Percentiles rank a stretch among this genome's conserved stretches.
phyloP scores from a whole-genome alignment of 2,797 vertebrate species.

The Halcyon badia region DNA sequence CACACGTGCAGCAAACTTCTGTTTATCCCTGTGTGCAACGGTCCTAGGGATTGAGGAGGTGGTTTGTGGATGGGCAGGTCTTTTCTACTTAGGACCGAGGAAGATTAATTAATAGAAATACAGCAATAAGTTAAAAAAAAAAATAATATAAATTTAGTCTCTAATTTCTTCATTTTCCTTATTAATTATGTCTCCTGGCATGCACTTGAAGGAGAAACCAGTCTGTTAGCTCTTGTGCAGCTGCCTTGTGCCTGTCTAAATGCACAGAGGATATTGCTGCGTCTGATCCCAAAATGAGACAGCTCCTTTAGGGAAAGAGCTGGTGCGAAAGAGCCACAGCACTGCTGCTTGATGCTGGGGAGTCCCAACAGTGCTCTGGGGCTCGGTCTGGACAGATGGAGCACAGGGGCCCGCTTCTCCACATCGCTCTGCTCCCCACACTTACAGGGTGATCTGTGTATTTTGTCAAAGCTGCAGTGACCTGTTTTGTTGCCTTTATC shows the following conservation, averaged over 20 bases:
- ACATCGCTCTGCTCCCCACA: fast-evolving
- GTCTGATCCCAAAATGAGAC: not conserved
- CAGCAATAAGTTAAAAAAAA: not conserved
- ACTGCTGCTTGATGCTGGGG: not conserved
- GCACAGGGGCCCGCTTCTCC: not conserved
- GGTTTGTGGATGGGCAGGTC: not conserved
- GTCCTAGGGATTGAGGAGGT: not conserved
- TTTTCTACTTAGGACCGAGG: not conserved
- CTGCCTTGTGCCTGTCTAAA: not conserved
- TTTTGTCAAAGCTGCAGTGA: not conserved
- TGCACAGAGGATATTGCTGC: not conserved
- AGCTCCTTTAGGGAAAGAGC: not conserved
- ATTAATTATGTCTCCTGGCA: not conserved
- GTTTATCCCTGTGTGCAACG: not conserved
- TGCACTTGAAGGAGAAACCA: not conserved
- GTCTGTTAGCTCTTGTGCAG: not conserved
- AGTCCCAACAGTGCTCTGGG: not conserved
- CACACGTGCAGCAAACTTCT: not conserved
- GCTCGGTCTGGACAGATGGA: fast-evolving
- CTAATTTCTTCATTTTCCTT: not conserved
- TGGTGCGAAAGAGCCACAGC: not conserved
- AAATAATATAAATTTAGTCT: not conserved
- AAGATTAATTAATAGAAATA: not conserved
- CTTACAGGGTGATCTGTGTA: fast-evolving
- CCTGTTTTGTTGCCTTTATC: not conserved